Conservation (phyloP, 2,113 vertebrate genomes). For the Halichoeres trimaculatus region DNA sequence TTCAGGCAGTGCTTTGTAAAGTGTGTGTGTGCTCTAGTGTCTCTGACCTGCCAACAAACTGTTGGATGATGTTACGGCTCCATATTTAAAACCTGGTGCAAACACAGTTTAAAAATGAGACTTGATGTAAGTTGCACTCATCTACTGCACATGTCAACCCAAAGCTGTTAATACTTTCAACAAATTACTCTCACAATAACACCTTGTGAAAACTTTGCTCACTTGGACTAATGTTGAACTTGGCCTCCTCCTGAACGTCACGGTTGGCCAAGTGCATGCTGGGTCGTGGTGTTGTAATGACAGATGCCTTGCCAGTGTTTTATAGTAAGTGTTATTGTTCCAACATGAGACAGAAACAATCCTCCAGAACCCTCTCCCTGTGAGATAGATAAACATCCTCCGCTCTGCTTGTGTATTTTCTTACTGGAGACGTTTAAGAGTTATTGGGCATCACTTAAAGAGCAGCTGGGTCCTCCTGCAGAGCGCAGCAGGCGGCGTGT, state of each 20-base stretch:
- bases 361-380: slow-evolving; percentile 13
- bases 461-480: slow-evolving; percentile 22
- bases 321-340: slow-evolving; percentile 18
- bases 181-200: slow-evolving; percentile 32
- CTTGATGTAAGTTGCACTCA: background rate
- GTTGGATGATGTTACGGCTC: background rate
- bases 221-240: slow-evolving; percentile 56
- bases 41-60: background rate
- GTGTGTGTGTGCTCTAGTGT: background rate
- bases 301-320: slow-evolving; percentile 43
- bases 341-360: slow-evolving; percentile 14
- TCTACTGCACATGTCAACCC: slow-evolving; percentile 6
- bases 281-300: slow-evolving; percentile 31
- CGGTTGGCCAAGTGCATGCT: slow-evolving; percentile 25
- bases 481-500: slow-evolving; percentile 21
- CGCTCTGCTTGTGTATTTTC: slow-evolving; percentile 15
- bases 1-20: background rate
- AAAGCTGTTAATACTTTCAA: slow-evolving; percentile 35
- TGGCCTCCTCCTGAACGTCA: slow-evolving; percentile 34
- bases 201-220: slow-evolving; percentile 35
- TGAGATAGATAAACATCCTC: slow-evolving; percentile 44
- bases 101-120: background rate
- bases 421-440: slow-evolving; percentile 39
- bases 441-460: background rate
- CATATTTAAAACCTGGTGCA: background rate